phyloP scores from a whole-genome alignment of 37 sponge, comb jelly and placozoan species.

The Theonella swinhoei region DNA sequence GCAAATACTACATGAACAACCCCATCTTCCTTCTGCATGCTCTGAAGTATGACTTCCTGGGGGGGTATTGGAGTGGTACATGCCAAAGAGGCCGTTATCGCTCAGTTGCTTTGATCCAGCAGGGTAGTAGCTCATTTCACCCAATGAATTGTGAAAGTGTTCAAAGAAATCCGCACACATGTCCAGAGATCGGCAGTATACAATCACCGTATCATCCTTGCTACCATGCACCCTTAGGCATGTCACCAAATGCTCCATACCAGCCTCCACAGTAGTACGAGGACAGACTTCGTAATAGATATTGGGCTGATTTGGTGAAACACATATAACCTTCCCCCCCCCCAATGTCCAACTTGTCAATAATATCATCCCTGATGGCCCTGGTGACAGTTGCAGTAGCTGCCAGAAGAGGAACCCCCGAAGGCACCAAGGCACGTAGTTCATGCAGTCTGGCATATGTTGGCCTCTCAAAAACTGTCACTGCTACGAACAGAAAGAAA shows the following conservation, averaged over 20 bases:
- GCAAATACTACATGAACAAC: conserved; percentile 49
- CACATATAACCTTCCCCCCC: background rate
- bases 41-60: conserved; percentile 23
- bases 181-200: conserved; percentile 43
- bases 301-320: conserved; percentile 38
- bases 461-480: conserved; percentile 5
- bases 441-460: conserved; percentile 37
- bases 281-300: conserved; percentile 23
- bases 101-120: conserved; percentile 31
- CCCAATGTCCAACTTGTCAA: conserved; percentile 23
- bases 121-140: conserved; percentile 33
- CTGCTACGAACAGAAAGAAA: too few species aligned
- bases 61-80: conserved; percentile 44
- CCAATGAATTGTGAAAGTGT: conserved; percentile 12
- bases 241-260: background rate
- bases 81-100: conserved; percentile 48
- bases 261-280: conserved; percentile 7
- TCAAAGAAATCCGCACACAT: conserved; percentile 38
- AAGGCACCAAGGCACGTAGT: conserved; percentile 40
- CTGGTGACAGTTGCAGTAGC: conserved; percentile 43
- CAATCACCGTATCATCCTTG: conserved; percentile 14
- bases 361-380: conserved; percentile 11
- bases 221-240: background rate
- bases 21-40: conserved; percentile 27
- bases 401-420: conserved; percentile 37